Base-by-base conservation (phyloP, 2,888 invertebrate species). In the Pseudococcus longispinus region DNA sequence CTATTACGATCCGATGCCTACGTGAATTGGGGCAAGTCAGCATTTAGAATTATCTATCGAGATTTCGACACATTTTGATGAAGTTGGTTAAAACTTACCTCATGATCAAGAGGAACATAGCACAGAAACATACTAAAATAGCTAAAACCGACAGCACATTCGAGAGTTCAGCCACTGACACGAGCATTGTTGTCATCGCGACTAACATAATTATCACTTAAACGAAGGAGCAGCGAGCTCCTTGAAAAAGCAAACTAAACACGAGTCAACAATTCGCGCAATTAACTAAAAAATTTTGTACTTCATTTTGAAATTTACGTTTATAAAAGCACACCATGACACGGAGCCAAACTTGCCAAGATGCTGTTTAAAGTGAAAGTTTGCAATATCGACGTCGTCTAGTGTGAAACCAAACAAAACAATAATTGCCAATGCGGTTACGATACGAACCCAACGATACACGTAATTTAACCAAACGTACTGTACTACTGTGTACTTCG, bases 81-180 rank as follows among this genome's bases (percentile, higher is more conserved):
- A 1, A n/a, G 3, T 11, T 60, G 60, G 9, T 23, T 23, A 23
- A 20, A 60, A 15, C 60, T 60, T 60, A 95, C 95, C 94, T 94
- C 91, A 94, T 93, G 89, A 95, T 94, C 90, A 95, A 94, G 89
- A 95, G 92, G 90, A 95, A 93, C 93, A 95, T 94, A 88, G 93
- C 93, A 91, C 94, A 94, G 90, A 95, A 93, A 90, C 94, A 94
- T 90, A 95, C 92, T 88, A 95, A 91, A 88, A 95, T 94, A 83
- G 94, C 94, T 89, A 94, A 92, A 91, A 95, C 94, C 89, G 94
- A 94, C 91, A 95, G 93, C 91, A 95, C 94, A 91, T 94, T 95
- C 89, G 94, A 94, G 91, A 95, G 92, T 91, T 95, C 95, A 88
- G 94, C 94, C 90, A 94, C 92, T 88, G 94, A 94, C 89, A 95